Percentiles rank a stretch among this genome's conserved stretches.
Conservation (phyloP, 2,888 invertebrate species). For the Rotaria magnacalcarata region DNA sequence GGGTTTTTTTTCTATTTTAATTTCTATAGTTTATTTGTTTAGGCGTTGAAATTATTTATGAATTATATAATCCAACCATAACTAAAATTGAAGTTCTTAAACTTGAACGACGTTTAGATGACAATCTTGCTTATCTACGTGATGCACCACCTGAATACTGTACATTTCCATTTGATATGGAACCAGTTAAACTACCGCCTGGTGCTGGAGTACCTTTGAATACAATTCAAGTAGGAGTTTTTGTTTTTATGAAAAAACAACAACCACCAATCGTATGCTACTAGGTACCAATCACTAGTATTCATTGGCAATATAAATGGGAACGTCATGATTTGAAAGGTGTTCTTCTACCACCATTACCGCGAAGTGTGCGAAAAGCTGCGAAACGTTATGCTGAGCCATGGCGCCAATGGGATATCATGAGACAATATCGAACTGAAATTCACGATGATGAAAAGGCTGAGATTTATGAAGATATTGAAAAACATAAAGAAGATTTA, state of each 20-base stretch:
- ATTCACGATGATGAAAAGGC: constrained; percentile 76
- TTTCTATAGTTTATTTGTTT: constrained; percentile 35
- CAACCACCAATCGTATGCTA: not conserved
- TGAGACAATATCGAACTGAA: constrained; percentile 80
- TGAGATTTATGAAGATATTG: constrained; percentile 44
- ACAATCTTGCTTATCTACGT: constrained; percentile 75
- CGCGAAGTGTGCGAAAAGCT: constrained; percentile 37
- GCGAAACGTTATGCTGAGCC: constrained; percentile 63
- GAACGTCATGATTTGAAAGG: constrained; percentile 43
- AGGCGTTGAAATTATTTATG: constrained; percentile 71
- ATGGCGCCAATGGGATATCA: constrained; percentile 80
- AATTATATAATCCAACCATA: constrained; percentile 87
- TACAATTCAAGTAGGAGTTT: constrained; percentile 17
- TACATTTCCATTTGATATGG: constrained; percentile 86
- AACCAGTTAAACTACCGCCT: constrained; percentile 65
- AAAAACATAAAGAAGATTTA: constrained; percentile 36
- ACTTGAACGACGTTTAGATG: constrained; percentile 85
- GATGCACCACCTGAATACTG: constrained; percentile 86
- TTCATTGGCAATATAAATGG: constrained; percentile 45
- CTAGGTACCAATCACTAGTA: constrained; percentile 41
- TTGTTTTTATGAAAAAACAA: not conserved
- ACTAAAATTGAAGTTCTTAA: constrained; percentile 81
- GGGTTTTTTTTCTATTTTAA: not conserved
- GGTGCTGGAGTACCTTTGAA: constrained; percentile 44
- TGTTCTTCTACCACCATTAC: constrained; percentile 40